Base-by-base conservation (phyloP, 1,140 invertebrate genomes). In the Achroia grisella region DNA sequence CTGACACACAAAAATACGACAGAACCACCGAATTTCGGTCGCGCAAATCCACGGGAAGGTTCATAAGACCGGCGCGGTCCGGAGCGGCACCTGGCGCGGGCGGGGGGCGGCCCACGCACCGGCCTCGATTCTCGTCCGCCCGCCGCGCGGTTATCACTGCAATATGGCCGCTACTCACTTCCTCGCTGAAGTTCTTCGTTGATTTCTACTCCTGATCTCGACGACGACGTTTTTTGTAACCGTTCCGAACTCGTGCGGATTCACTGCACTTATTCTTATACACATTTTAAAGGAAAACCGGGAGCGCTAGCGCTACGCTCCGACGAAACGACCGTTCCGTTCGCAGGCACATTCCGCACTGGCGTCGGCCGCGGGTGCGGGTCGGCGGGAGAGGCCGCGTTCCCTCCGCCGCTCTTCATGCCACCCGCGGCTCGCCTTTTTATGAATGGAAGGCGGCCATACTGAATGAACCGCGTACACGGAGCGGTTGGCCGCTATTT, bases 381-480 rank as follows among this genome's bases (percentile, higher is more conserved):
- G 70, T 65, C 84, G 88, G 87, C 87, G 87, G 79, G 75, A 85
- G 82, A 70, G 64, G 77, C 70, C 59, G 61, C 78, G 48, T 67
- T 67, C 77, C 39, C 75, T 51, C 66, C 66, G 62, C 68, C 73
- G 59, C 70, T 43, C 65, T 41, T 50, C 71, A 62, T 61, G 44
- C 74, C 64, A 63, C 66, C 77, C 71, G 68, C 75, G 73, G 87
- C 77, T 77, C 72, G 87, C 87, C 89, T 91, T 91, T 91, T 91
- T 91, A 91, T 91, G 90, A 91, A 91, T 91, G 90, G 89, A 88
- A 89, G 88, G 89, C 90, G 89, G 89, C 90, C 90, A 91, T 91
- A 89, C 90, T 91, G 90, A 90, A 88, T 88, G 87, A 88, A 88
- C 78, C 80, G 84, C 86, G 86, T 87, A 87, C 78, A 79, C 82